Conservation (phyloP, 2,113 vertebrate species). For the Redunca redunca region DNA sequence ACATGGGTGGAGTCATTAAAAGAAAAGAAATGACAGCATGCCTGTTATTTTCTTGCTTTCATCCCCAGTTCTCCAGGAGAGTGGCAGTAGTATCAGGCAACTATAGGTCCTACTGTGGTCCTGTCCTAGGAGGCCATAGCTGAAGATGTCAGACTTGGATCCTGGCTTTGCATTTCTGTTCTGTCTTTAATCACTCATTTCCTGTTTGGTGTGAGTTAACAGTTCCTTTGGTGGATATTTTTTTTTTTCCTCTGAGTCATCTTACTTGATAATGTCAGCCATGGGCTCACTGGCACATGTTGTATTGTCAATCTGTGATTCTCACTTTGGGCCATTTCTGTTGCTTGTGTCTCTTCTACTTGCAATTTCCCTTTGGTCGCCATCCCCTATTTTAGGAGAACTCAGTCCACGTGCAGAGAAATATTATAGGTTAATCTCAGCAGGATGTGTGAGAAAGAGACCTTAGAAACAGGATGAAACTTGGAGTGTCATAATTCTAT, state of each 20-base stretch:
- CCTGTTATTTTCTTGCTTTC: background rate
- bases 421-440: slow-evolving; percentile 69
- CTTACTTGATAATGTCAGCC: slow-evolving; percentile 71
- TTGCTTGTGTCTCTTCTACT: slow-evolving; percentile 74
- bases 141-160: slow-evolving; percentile 4
- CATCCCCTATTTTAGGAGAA: slow-evolving; percentile 60
- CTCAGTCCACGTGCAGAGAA: slow-evolving; percentile 66
- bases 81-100: background rate
- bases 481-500: slow-evolving; percentile 67
- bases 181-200: slow-evolving; percentile 54
- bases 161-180: slow-evolving; percentile 50
- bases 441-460: slow-evolving; percentile 74
- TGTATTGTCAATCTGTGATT: slow-evolving; percentile 80
- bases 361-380: slow-evolving; percentile 53
- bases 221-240: slow-evolving; percentile 48
- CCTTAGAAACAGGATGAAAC: slow-evolving; percentile 71
- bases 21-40: background rate
- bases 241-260: slow-evolving; percentile 58
- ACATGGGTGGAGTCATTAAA: background rate
- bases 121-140: background rate
- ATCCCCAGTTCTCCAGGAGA: background rate
- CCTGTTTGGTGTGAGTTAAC: slow-evolving; percentile 58
- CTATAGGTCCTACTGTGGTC: background rate
- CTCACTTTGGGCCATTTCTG: slow-evolving; percentile 76
- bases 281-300: slow-evolving; percentile 68